phyloP scores from a whole-genome alignment of 1,140 invertebrate genomes.

The Scaptomyza graminum region DNA sequence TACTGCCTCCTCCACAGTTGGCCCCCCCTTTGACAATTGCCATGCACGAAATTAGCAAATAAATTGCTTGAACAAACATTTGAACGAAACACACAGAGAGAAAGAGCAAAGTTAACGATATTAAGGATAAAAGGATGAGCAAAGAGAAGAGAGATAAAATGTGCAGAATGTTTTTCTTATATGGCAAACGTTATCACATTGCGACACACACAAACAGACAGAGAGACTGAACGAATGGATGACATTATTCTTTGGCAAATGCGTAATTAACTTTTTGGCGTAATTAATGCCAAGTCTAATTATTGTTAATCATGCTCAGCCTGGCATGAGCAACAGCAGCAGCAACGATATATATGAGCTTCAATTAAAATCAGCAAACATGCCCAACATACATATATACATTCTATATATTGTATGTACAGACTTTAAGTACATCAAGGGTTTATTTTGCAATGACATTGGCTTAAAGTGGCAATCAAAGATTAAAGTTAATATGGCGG shows the following conservation, averaged over 20 bases:
- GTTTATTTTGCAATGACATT: constrained; percentile 12
- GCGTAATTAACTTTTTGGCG: constrained; percentile 83
- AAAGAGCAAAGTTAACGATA: too few species aligned
- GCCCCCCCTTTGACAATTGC: constrained; percentile 12
- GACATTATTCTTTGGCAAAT: constrained; percentile 57
- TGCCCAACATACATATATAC: constrained; percentile 21
- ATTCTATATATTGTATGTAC: neutral
- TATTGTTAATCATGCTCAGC: constrained; percentile 83
- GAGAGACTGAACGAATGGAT: constrained; percentile 1
- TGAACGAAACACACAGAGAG: constrained; percentile 8
- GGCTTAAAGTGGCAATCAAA: neutral
- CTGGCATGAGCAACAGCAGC: constrained; percentile 46
- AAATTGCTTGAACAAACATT: constrained; percentile 54
- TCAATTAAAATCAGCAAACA: constrained; percentile 80
- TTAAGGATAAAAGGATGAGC: constrained; percentile 6
- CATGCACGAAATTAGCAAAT: constrained; percentile 31
- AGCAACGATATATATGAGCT: constrained; percentile 75
- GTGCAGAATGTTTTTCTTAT: neutral
- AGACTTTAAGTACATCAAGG: neutral
- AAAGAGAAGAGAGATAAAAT: neutral
- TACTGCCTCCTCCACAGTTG: constrained; percentile 39
- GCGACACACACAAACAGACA: constrained; percentile 16
- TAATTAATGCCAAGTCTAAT: constrained; percentile 84
- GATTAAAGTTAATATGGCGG: neutral
- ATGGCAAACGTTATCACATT: constrained; percentile 20